Evolutionary conservation across 1,140 invertebrate genomes (phyloP), one percentile per base, ranked within the genome.

Genomic region (Drosophila sturtevanti): DNA sequence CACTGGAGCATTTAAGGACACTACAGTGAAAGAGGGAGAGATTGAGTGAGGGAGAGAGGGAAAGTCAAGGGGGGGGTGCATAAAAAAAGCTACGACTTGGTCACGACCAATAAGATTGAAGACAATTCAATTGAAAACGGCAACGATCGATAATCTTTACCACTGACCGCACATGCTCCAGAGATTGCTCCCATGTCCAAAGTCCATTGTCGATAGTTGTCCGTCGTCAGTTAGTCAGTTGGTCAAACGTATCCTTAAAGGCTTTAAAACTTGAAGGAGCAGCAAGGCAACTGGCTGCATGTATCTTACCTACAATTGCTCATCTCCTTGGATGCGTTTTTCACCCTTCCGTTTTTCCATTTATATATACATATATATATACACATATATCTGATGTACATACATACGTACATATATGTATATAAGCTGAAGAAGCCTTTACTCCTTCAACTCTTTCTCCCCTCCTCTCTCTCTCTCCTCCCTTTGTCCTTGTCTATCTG

Each of bases 111-210:
- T 84, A 72, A 69, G 85, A 91, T 87, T 87, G 80, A 91, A 91
- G 86, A 91, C 89, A 91, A 91, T 91, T 91, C 90, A 91, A 91
- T 91, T 91, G 89, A 91, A 91, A 89, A 89, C 70, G 76, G 58
- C 79, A 89, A 71, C 60, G 82, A 86, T 87, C 82, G 84, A 86
- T 86, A 87, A 86, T 86, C 82, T 87, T 81, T 70, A 79, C 59
- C 79, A 79, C 70, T 86, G 82, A 86, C 82, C 82, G 67, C 72
- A 80, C 65, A 67, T 61, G 62, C 64, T 52, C 48, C 22, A 14
- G 41, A 44, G 41, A 44, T 44, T 2, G 9, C 27, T 48, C 16
- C 21, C 63, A 55, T 48, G 37, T 10, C 22, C 27, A 41, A 68
- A 48, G 41, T 48, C 41, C 41, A 9, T 18, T 21, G 48, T 41